Conservation (phyloP, 1,140 invertebrate species). For the Thaumetopoea pityocampa region DNA sequence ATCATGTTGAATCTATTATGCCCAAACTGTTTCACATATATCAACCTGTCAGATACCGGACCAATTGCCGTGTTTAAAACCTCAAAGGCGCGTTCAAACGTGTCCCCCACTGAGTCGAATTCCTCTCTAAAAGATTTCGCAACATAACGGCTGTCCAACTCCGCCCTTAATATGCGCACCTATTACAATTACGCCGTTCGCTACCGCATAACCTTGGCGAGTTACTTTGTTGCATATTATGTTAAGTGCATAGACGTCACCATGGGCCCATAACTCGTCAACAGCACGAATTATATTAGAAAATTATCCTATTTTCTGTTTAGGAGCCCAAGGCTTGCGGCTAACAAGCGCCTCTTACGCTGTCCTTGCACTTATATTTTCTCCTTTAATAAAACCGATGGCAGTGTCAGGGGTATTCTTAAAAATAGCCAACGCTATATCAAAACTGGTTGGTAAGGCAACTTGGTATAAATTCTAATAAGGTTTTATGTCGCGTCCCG, state of each 20-base stretch:
- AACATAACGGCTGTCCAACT: slow-evolving; percentile 33
- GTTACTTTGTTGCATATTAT: slow-evolving; percentile 49
- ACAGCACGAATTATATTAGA: slow-evolving; percentile 54
- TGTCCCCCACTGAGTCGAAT: slow-evolving; percentile 59
- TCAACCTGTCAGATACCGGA: slow-evolving; percentile 59
- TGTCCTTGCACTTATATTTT: slow-evolving; percentile 47
- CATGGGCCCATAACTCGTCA: slow-evolving; percentile 54
- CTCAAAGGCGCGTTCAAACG: slow-evolving; percentile 38
- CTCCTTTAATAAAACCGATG: slow-evolving; percentile 50
- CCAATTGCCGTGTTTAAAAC: slow-evolving; percentile 54
- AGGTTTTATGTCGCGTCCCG: slow-evolving; percentile 49
- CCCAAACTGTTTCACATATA: slow-evolving; percentile 35
- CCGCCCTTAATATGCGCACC: slow-evolving; percentile 55
- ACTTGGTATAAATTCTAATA: slow-evolving; percentile 62
- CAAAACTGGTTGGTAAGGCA: slow-evolving; percentile 39
- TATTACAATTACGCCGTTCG: slow-evolving; percentile 56
- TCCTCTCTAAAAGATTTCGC: slow-evolving; percentile 40
- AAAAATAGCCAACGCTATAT: slow-evolving; percentile 53
- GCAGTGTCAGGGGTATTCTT: slow-evolving; percentile 40
- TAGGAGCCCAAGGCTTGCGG: slow-evolving; percentile 31
- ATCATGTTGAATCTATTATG: slow-evolving; percentile 16
- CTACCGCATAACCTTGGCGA: slow-evolving; percentile 65
- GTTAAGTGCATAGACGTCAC: slow-evolving; percentile 41
- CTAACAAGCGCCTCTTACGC: slow-evolving; percentile 49
- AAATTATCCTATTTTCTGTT: slow-evolving; percentile 54